phyloP scores from a whole-genome alignment of 2,888 invertebrate genomes.

The Diarsia brunnea region DNA sequence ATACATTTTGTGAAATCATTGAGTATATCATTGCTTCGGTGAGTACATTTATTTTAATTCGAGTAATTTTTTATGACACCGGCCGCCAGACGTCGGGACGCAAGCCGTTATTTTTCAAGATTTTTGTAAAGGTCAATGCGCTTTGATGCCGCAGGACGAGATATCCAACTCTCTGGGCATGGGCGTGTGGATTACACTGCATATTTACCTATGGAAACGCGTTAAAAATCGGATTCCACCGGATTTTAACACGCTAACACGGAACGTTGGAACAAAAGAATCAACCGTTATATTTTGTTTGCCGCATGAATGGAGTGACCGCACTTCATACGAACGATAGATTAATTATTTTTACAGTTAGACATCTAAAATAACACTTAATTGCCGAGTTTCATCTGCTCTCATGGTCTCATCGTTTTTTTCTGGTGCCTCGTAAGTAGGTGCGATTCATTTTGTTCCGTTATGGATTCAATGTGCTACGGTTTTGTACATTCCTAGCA shows the following conservation, averaged over 20 bases:
- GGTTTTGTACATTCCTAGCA: slow-evolving; percentile 35
- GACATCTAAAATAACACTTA: slow-evolving; percentile 71
- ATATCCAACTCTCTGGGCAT: slow-evolving; percentile 71
- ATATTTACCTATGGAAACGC: slow-evolving; percentile 73
- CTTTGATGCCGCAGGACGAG: slow-evolving; percentile 77
- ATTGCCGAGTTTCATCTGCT: slow-evolving; percentile 68
- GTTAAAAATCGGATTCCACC: slow-evolving; percentile 69
- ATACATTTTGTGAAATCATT: slow-evolving; percentile 48
- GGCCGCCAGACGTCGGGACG: slow-evolving; percentile 66
- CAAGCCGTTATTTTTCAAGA: slow-evolving; percentile 89
- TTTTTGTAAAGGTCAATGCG: slow-evolving; percentile 86
- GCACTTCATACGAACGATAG: slow-evolving; percentile 68
- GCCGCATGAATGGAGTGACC: slow-evolving; percentile 79
- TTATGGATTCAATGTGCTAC: slow-evolving; percentile 43
- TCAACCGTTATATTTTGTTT: slow-evolving; percentile 74
- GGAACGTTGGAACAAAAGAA: slow-evolving; percentile 68
- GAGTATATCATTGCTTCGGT: slow-evolving; percentile 55
- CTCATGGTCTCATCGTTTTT: slow-evolving; percentile 55
- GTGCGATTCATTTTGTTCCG: slow-evolving; percentile 52
- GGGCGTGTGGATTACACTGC: slow-evolving; percentile 71
- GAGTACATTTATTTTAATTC: slow-evolving; percentile 57
- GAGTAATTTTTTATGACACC: slow-evolving; percentile 55
- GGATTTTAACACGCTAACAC: slow-evolving; percentile 61
- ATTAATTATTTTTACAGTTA: slow-evolving; percentile 77
- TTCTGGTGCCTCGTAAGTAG: slow-evolving; percentile 36